A percentile compares a stretch with the other conserved stretches of the same genome.
These are phyloP conservation scores for Pachyseris speciosa DNA, from an alignment of 64 coral and sea anemone species.

Conservation along the genomic window DNA sequence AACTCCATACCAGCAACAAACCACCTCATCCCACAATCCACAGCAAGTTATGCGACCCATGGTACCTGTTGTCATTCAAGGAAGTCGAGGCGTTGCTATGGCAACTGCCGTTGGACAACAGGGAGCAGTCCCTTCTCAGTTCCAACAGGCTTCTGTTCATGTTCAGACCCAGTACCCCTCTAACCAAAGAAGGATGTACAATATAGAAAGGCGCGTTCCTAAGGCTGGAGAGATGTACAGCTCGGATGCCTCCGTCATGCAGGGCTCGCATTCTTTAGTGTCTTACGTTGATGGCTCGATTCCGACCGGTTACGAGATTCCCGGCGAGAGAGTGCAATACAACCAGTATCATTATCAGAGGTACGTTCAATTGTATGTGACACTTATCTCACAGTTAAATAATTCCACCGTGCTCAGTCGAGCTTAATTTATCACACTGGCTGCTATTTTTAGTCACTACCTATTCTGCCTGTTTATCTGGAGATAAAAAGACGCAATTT, in stretches of 20 bases:
- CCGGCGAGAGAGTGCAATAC: slow-evolving; percentile 67
- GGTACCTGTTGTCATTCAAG: slow-evolving; percentile 82
- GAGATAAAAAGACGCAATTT: too few relatives aligned
- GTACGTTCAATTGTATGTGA: background rate
- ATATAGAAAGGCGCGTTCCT: slow-evolving; percentile 66
- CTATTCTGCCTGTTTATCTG: too few relatives aligned
- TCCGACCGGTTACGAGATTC: slow-evolving; percentile 48
- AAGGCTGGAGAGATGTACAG: slow-evolving; percentile 83
- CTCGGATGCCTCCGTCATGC: slow-evolving; percentile 63
- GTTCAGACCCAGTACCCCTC: slow-evolving; percentile 67
- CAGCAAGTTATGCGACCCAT: slow-evolving; percentile 79
- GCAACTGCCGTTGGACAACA: slow-evolving; percentile 62
- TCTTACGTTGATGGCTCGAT: slow-evolving; percentile 63
- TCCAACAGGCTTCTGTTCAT: slow-evolving; percentile 64
- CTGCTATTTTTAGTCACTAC: too few relatives aligned
- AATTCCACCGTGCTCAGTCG: too few relatives aligned
- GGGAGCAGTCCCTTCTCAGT: slow-evolving; percentile 52
- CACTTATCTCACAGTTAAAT: too few relatives aligned
- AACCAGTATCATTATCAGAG: slow-evolving; percentile 79
- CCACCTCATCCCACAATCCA: slow-evolving; percentile 55
- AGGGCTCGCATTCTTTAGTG: slow-evolving; percentile 45
- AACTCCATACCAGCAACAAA: slow-evolving; percentile 71
- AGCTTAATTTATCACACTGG: too few relatives aligned
- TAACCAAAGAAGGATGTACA: slow-evolving; percentile 70
- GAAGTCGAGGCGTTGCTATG: slow-evolving; percentile 64